A percentile compares a stretch with the other conserved stretches of the same genome.
These are phyloP conservation scores for Mormyrops boulengeri DNA, from an alignment of 2,797 vertebrate species.

Conservation along the genomic window DNA sequence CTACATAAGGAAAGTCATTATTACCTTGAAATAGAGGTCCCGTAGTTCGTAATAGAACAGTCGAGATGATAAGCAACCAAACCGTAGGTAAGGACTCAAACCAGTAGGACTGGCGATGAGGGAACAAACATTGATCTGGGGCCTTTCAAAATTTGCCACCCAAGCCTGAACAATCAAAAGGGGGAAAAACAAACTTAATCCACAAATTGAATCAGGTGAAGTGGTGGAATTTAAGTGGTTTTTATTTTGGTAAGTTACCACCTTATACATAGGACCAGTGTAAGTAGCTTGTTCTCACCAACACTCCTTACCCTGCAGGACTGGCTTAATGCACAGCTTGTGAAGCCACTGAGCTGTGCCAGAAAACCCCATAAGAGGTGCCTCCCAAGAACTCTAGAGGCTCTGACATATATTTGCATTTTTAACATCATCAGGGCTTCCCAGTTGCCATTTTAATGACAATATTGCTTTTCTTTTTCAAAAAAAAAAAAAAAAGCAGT, in stretches of 20 bases:
- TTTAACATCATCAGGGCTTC: not conserved
- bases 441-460: not conserved
- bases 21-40: slow-evolving; percentile 93
- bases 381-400: not conserved
- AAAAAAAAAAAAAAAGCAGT: not conserved
- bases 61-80: slow-evolving; percentile 88
- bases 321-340: not conserved
- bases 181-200: not conserved
- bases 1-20: slow-evolving; percentile 3
- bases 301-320: not conserved
- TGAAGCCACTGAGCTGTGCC: not conserved
- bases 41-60: slow-evolving; percentile 89
- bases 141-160: slow-evolving; percentile 86
- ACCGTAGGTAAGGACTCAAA: slow-evolving; percentile 91
- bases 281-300: not conserved
- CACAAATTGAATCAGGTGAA: not conserved
- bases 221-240: not conserved
- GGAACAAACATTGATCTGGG: slow-evolving; percentile 79
- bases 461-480: not conserved
- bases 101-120: slow-evolving; percentile 88
- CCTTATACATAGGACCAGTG: no score
- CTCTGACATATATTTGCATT: not conserved
- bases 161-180: slow-evolving; percentile 66
- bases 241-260: not conserved
- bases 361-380: not conserved